A percentile compares a stretch with the other conserved stretches of the same genome.
phyloP scores from a whole-genome alignment of 2,888 invertebrate species.

The Phyllotreta cruciferae region DNA sequence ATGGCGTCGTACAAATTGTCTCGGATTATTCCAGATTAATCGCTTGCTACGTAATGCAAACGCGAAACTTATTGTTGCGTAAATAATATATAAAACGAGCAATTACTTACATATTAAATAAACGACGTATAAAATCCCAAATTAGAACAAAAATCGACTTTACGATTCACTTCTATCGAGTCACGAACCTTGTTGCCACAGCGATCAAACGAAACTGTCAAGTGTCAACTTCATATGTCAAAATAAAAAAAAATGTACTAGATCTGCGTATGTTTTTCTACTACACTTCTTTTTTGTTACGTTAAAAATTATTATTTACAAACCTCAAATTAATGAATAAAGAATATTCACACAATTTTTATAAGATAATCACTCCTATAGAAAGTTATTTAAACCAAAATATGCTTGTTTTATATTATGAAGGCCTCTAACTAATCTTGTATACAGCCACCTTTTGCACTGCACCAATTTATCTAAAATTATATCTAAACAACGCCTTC shows the following conservation, averaged over 20 bases:
- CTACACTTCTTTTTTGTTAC: no score
- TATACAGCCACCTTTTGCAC: no score
- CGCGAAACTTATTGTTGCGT: not conserved
- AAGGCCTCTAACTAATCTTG: no score
- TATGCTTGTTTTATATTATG: no score
- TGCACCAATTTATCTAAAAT: no score
- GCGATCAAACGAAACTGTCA: conserved; percentile 5
- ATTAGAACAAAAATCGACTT: conserved; percentile 13
- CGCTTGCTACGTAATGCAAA: not conserved
- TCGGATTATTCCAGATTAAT: not conserved
- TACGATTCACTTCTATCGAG: conserved; percentile 19
- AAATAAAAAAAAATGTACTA: conserved; percentile 8
- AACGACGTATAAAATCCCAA: conserved; percentile 3
- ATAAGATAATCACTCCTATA: no score
- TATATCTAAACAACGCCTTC: no score
- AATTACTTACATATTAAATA: conserved; percentile 17
- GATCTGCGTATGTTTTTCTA: not conserved
- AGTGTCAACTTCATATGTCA: conserved; percentile 1
- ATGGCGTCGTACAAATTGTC: conserved; percentile 18
- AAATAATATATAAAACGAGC: not conserved
- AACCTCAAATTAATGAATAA: no score
- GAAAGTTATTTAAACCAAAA: no score
- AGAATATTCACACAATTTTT: no score
- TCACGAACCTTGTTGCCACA: conserved; percentile 18
- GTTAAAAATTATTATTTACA: no score